Evolutionary conservation across 1,140 invertebrate species (phyloP).

Genomic region (Drosophila serrata): DNA sequence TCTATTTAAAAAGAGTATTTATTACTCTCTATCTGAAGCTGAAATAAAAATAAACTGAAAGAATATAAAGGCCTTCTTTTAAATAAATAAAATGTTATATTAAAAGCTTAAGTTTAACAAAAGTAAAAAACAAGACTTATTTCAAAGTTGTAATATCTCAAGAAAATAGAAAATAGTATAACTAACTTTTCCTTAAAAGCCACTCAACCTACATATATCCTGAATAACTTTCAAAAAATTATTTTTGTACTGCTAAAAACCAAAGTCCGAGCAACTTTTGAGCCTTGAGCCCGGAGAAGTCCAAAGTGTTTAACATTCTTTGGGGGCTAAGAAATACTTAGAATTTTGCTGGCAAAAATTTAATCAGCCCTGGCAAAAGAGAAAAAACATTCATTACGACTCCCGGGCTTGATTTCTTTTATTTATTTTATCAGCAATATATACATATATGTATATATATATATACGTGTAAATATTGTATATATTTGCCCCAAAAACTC

Average conservation of each 20-base stretch:
- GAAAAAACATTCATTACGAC: constrained; percentile 33
- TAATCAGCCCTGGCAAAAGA: constrained; percentile 28
- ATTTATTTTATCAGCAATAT: constrained; percentile 41
- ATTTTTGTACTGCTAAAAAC: constrained; percentile 6
- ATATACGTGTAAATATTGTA: neutral
- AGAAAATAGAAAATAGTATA: neutral
- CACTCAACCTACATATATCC: constrained; percentile 6
- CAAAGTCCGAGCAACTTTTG: constrained; percentile 12
- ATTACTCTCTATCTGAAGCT: no score
- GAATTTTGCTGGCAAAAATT: constrained; percentile 27
- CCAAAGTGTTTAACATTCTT: constrained; percentile 26
- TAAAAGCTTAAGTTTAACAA: neutral
- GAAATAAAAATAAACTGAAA: neutral
- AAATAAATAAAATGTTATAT: neutral
- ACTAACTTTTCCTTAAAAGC: neutral
- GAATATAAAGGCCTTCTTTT: neutral
- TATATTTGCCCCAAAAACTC: constrained; percentile 39
- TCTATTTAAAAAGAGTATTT: neutral
- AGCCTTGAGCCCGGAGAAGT: neutral
- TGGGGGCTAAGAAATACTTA: constrained; percentile 21
- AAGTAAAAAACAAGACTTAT: no score
- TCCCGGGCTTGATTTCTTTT: constrained; percentile 2
- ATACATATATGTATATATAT: neutral
- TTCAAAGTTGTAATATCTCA: neutral
- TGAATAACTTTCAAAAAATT: constrained; percentile 5